phyloP scores from a whole-genome alignment of 2,888 invertebrate species.

The Harpagoxenus sublaevis region DNA sequence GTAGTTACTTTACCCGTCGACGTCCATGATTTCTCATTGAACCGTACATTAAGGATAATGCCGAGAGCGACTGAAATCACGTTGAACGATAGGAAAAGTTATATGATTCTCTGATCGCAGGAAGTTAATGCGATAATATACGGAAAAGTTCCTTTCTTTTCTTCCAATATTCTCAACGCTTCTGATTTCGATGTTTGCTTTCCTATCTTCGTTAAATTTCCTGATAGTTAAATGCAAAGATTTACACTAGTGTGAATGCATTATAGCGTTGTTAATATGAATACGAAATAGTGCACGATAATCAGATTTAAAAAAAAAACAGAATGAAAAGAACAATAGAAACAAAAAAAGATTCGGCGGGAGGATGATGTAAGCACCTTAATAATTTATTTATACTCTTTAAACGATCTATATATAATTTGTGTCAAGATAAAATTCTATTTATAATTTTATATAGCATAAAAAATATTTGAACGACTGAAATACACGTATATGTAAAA shows the following conservation, averaged over 20 bases:
- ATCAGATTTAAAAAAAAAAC: background rate
- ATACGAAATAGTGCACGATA: slow-evolving; percentile 46
- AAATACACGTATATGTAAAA: background rate
- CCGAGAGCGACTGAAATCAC: slow-evolving; percentile 44
- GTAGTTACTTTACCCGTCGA: slow-evolving; percentile 33
- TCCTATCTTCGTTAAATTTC: background rate
- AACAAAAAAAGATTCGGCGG: background rate
- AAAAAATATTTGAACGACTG: background rate
- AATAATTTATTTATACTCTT: slow-evolving; percentile 75
- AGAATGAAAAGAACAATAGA: slow-evolving; percentile 13
- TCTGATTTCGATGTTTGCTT: slow-evolving; percentile 4
- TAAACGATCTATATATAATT: background rate
- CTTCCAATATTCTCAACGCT: background rate
- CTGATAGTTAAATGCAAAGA: background rate
- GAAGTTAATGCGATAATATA: slow-evolving; percentile 1
- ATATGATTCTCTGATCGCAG: slow-evolving; percentile 3
- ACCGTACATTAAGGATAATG: slow-evolving; percentile 35
- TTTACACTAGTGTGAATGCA: slow-evolving; percentile 60
- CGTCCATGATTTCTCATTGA: slow-evolving; percentile 45
- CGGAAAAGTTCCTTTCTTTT: background rate
- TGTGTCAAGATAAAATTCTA: background rate
- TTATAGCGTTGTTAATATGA: slow-evolving; percentile 71
- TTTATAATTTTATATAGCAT: background rate
- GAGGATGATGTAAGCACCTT: slow-evolving; percentile 50
- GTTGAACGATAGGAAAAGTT: slow-evolving; percentile 35